Evolutionary conservation across 2,888 invertebrate genomes (phyloP).

Genomic region (Lordiphosa fenestrarum): DNA sequence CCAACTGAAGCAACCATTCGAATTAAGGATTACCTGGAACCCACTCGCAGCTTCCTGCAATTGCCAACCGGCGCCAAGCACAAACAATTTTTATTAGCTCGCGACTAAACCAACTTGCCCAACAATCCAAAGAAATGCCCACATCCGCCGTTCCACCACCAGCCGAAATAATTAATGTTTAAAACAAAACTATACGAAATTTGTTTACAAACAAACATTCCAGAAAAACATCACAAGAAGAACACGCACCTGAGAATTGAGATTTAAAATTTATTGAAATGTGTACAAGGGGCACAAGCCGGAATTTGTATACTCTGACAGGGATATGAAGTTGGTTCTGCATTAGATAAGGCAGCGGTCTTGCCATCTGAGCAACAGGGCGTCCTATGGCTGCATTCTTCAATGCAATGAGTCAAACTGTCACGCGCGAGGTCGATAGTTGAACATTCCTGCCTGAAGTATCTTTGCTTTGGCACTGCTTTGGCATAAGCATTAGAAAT

Average conservation of each 20-base stretch:
- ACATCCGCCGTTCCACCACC: slow-evolving; percentile 2
- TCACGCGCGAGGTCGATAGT: no score
- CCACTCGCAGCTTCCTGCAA: slow-evolving; percentile 31
- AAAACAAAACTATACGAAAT: slow-evolving; percentile 22
- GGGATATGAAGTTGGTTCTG: neutral
- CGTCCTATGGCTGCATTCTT: no score
- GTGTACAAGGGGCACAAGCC: neutral
- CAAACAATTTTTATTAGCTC: slow-evolving; percentile 59
- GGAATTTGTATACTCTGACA: slow-evolving; percentile 2
- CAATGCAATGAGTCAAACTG: no score
- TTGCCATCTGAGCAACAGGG: no score
- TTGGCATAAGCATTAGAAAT: no score
- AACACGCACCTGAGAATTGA: neutral
- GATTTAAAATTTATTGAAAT: neutral
- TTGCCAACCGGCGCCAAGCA: slow-evolving; percentile 29
- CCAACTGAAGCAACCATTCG: neutral
- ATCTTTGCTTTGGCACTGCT: no score
- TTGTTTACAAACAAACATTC: slow-evolving; percentile 46
- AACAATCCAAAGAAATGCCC: slow-evolving; percentile 15
- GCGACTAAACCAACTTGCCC: slow-evolving; percentile 8
- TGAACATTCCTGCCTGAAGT: no score
- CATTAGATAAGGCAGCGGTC: no score
- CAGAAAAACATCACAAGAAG: slow-evolving; percentile 16
- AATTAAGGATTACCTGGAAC: slow-evolving; percentile 21
- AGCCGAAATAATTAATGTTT: slow-evolving; percentile 45